Percentiles rank a stretch among this genome's conserved stretches.
Evolutionary conservation across 2,797 vertebrate genomes (phyloP).

Genomic region (Amblyopsis hoosieri): DNA sequence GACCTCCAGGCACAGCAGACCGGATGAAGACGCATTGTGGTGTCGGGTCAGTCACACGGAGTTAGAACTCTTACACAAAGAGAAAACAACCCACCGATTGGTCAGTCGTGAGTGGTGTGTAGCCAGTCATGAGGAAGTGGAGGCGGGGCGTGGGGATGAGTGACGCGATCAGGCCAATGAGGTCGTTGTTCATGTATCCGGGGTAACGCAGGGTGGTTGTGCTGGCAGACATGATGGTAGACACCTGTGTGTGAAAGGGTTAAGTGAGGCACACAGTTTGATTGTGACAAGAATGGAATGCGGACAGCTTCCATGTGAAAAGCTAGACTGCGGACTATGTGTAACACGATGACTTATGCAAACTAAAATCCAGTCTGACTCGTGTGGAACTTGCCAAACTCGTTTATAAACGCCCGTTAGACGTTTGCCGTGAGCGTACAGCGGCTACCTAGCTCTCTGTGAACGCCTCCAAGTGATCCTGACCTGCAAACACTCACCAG

Average conservation of each 20-base stretch:
- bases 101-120: constrained; percentile 94
- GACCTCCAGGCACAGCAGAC: neutral
- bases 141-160: constrained; percentile 94
- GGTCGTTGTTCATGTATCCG: constrained; percentile 97
- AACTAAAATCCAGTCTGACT: constrained; percentile 45
- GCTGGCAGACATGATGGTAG: constrained; percentile 97
- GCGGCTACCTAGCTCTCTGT: neutral
- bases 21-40: neutral
- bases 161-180: constrained; percentile 93
- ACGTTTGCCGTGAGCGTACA: neutral
- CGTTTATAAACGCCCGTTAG: constrained; percentile 46
- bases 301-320: neutral
- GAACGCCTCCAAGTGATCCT: constrained; percentile 9
- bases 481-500: constrained; percentile 82
- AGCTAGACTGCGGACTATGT: neutral
- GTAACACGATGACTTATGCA: constrained; percentile 9
- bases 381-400: constrained; percentile 50
- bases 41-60: neutral
- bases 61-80: neutral
- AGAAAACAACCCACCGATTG: constrained; percentile 86
- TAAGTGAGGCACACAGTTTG: constrained; percentile 2
- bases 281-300: too few relatives aligned
- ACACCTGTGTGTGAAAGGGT: constrained; percentile 80
- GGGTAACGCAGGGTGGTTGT: constrained; percentile 95
- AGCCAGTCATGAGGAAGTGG: constrained; percentile 96